Conservation (phyloP, 2,888 invertebrate species). For the Byasa hedistus region DNA sequence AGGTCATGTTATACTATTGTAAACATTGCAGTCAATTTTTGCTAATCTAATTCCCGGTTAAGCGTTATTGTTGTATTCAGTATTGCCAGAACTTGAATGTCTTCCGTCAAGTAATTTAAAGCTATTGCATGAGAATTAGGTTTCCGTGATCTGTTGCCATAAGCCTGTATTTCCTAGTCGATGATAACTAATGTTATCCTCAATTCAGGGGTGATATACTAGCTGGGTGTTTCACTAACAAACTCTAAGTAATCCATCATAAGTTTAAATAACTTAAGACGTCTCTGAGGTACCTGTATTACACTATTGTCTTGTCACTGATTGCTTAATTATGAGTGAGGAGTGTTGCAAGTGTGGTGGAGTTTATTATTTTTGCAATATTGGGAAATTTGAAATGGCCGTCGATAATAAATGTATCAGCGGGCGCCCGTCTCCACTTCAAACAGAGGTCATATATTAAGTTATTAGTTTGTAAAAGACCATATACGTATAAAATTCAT, state of each 20-base stretch:
- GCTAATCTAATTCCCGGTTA: no score
- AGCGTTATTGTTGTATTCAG: no score
- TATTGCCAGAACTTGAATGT: no score
- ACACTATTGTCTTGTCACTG: slow-evolving; percentile 23
- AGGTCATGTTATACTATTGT: no score
- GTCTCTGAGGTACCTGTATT: slow-evolving; percentile 14
- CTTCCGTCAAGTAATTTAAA: no score
- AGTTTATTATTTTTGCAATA: slow-evolving; percentile 19
- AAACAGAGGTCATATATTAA: slow-evolving; percentile 3
- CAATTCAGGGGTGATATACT: no score
- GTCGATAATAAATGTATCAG: slow-evolving; percentile 22
- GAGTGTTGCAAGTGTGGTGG: slow-evolving; percentile 9
- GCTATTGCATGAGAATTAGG: no score
- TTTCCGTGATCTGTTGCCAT: no score
- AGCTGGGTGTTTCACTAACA: slow-evolving; percentile 5
- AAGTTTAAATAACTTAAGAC: slow-evolving; percentile 13
- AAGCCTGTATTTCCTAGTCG: no score
- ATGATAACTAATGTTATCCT: no score
- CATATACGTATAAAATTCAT: no score
- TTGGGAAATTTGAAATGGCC: slow-evolving; percentile 18
- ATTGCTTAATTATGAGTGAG: slow-evolving; percentile 13
- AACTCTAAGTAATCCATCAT: slow-evolving; percentile 12
- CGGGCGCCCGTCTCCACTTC: slow-evolving; percentile 8
- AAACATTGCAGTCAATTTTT: no score
- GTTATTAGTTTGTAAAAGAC: background rate